These are phyloP conservation scores for Patella pellucida DNA, from an alignment of 2,888 invertebrate species.

Conservation along the genomic window DNA sequence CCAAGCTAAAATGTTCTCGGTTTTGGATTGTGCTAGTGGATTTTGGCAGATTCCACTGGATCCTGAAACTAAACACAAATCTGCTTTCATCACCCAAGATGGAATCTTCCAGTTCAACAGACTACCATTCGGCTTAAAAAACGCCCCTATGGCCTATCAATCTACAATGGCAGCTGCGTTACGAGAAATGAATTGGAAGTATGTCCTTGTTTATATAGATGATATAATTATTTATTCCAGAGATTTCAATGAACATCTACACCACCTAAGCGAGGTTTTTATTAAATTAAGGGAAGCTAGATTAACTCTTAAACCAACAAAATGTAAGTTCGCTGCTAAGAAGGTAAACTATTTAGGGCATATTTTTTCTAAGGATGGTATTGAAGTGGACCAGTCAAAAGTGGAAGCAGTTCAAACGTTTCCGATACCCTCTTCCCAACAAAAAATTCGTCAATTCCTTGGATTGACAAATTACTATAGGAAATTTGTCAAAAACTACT, in stretches of 20 bases:
- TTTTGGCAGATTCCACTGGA: slow-evolving; percentile 37
- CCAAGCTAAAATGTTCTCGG: slow-evolving; percentile 25
- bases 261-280: slow-evolving; percentile 35
- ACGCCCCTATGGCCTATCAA: slow-evolving; percentile 39
- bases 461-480: slow-evolving; percentile 37
- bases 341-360: slow-evolving; percentile 35
- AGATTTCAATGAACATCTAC: slow-evolving; percentile 34
- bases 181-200: slow-evolving; percentile 40
- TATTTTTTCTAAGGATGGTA: slow-evolving; percentile 33
- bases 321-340: slow-evolving; percentile 37
- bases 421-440: slow-evolving; percentile 31
- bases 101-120: no score
- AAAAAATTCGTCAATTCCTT: slow-evolving; percentile 30
- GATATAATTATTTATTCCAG: slow-evolving; percentile 39
- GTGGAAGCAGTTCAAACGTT: slow-evolving; percentile 21
- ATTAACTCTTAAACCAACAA: slow-evolving; percentile 37
- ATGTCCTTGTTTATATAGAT: slow-evolving; percentile 40
- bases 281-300: slow-evolving; percentile 30
- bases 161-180: slow-evolving; percentile 34
- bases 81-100: slow-evolving; percentile 37
- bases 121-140: slow-evolving; percentile 42
- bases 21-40: slow-evolving; percentile 30
- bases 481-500: slow-evolving; percentile 35
- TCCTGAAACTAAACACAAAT: slow-evolving; percentile 28
- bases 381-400: slow-evolving; percentile 33